phyloP scores from a whole-genome alignment of 2,888 invertebrate genomes.

The Chesias legatella region DNA sequence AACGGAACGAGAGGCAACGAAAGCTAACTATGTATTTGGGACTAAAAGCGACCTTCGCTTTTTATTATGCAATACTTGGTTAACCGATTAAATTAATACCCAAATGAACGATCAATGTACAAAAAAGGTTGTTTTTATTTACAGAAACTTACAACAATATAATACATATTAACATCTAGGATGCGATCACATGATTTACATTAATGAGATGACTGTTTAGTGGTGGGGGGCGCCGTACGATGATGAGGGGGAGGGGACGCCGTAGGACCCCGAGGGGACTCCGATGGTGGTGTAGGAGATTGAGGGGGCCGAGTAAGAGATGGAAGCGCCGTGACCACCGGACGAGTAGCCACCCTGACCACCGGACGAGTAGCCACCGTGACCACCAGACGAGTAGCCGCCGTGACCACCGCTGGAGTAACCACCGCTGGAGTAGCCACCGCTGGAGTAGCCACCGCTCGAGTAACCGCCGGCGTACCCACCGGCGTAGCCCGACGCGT shows the following conservation, averaged over 20 bases:
- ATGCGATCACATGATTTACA: conserved; percentile 74
- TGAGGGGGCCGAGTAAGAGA: conserved; percentile 50
- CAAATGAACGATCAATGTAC: conserved; percentile 35
- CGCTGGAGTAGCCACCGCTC: conserved; percentile 41
- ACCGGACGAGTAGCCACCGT: conserved; percentile 47
- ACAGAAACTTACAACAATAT: conserved; percentile 77
- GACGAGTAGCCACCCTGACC: conserved; percentile 45
- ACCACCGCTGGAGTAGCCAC: conserved; percentile 48
- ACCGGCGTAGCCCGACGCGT: conserved; percentile 58
- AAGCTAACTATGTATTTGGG: not conserved
- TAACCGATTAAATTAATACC: conserved; percentile 14
- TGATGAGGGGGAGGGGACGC: conserved; percentile 64
- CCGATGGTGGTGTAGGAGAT: conserved; percentile 63
- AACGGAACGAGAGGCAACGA: too few species aligned
- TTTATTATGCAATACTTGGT: conserved; percentile 22
- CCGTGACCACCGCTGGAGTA: conserved; percentile 44
- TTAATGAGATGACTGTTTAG: conserved; percentile 72
- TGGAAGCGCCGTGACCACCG: conserved; percentile 53
- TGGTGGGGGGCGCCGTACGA: conserved; percentile 72
- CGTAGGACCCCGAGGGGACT: conserved; percentile 71
- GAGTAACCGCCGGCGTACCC: conserved; percentile 50
- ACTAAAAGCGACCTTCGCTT: conserved; percentile 27
- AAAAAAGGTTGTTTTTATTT: conserved; percentile 71
- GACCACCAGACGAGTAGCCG: conserved; percentile 2
- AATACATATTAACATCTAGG: conserved; percentile 71